Base-by-base conservation (phyloP, 2,888 invertebrate species). In the Eristalis pertinax region DNA sequence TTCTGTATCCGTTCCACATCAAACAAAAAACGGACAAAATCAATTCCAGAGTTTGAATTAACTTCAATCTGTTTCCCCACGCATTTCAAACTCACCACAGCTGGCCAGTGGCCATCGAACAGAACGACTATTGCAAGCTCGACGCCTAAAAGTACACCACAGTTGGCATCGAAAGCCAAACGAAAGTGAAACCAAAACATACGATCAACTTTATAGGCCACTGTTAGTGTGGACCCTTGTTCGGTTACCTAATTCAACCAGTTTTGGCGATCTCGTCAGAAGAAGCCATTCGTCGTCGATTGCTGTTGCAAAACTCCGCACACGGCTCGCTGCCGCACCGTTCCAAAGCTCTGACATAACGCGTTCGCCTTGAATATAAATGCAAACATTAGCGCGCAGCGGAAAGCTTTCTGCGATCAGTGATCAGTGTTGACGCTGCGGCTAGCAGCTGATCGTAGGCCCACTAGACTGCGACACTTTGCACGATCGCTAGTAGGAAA, bases 101-200 rank as follows among this genome's bases (percentile, higher is more conserved):
- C 26, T 4, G 26, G 26, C 26, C 26, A 26, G 2, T 4, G 22
- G 19, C 24, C 58, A 58, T 22, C 24, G 0, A 58, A 15, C 15
- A 19, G 11, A 13, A 5, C 60, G 26, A 26, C 15, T 13, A 24
- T 1, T 60, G 15, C 15, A 24, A 26, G 13, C 3, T 19, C 8
- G 1, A 4, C 60, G 75, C 90, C 90, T 85, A 88, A 87, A 89
- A 78, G 29, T 89, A 89, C 56, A 65, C 79, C n/a, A 69, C 38
- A 72, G 41, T 22, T 10, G 19, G n/a, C n/a, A 43, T 24, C 65
- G 8, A 50, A 43, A 15, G 15, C 50, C 88, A 82, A 91, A 89
- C 68, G 90, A 91, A 91, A 91, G 90, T 90, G 90, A 91, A 91
- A 91, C 88, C 87, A 86, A 77, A 76, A 79, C 78, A 79, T 73